These are phyloP conservation scores for Cephus nigrinus DNA, from an alignment of 2,888 invertebrate species.

Conservation along the genomic window DNA sequence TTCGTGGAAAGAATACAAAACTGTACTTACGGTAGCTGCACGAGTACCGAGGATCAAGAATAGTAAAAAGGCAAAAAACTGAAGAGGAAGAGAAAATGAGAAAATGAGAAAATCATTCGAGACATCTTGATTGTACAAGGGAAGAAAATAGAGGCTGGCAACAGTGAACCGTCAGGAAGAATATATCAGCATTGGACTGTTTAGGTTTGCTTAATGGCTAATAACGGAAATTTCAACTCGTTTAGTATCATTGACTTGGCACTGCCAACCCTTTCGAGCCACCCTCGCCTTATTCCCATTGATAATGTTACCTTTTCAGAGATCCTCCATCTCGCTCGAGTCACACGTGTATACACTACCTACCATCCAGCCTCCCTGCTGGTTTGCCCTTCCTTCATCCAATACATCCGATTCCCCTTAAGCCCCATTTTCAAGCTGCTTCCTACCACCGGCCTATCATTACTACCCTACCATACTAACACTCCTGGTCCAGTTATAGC, in stretches of 20 bases:
- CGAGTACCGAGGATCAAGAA: background rate
- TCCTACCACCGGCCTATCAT: background rate
- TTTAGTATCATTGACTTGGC: constrained; percentile 51
- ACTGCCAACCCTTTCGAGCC: background rate
- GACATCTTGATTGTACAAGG: background rate
- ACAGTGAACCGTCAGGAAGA: background rate
- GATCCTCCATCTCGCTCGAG: background rate
- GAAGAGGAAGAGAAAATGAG: background rate
- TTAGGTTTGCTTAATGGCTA: constrained; percentile 46
- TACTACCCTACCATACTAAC: background rate
- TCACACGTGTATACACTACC: background rate
- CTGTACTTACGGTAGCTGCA: background rate
- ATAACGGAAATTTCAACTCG: constrained; percentile 59
- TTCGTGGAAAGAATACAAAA: background rate
- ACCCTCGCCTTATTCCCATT: background rate
- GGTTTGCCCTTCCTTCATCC: background rate
- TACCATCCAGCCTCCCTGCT: background rate
- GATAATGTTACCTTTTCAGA: background rate
- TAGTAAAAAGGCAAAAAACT: background rate
- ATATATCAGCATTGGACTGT: background rate
- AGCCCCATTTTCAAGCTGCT: background rate
- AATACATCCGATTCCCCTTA: background rate
- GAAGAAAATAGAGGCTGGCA: background rate
- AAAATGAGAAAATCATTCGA: background rate
- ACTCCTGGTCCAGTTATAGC: constrained; percentile 1